Base-by-base conservation (phyloP, 2,797 vertebrate species). In the Zonotrichia albicollis region DNA sequence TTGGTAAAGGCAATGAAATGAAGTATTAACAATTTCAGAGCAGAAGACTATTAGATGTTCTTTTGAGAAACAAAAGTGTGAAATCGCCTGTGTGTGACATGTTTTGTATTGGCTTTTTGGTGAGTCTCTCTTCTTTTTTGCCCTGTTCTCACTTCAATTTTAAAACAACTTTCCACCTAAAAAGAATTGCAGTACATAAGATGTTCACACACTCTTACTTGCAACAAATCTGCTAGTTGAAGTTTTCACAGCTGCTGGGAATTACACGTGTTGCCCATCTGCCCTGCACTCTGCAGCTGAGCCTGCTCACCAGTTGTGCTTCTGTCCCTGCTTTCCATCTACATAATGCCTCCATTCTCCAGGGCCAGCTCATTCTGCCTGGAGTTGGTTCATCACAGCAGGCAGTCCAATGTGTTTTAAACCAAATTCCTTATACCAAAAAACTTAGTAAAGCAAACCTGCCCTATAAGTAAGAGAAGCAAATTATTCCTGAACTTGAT, bases 381-480 rank as follows among this genome's bases (percentile, higher is more conserved):
- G 30, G n/a, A 62, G 16, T 0, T 46, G 21, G 10, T 53, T 88
- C 19, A 36, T 78, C 73, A 29, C 30, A 61, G 29, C 29, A 65
- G 48, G 23, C 13, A 50, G 61, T 50, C 10, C 45, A 67, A 6
- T 27, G 36, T 27, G 6, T 34, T 77, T 32, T 26, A 72, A 86
- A 68, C 4, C 25, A 40, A 62, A 6, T 2, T 20, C 3, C 4
- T 30, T 9, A 6, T 5, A 1, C 5, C 7, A 0, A 7, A 4
- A 61, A 71, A 7, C 7, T 6, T 30, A 43, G 20, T 46, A 45
- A 78, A 57, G 5, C 9, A 77, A 76, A 6, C 7, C 27, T 68
- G 9, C 32, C 17, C 22, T 65, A n/a, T 13, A 1, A 57, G 26
- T 18, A 48, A 45, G 21, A 54, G 23, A 58, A 64, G 22, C 58